Evolutionary conservation across 2,113 vertebrate genomes (phyloP), one percentile per base, ranked within the genome.

Genomic region (Ptyas mucosa): DNA sequence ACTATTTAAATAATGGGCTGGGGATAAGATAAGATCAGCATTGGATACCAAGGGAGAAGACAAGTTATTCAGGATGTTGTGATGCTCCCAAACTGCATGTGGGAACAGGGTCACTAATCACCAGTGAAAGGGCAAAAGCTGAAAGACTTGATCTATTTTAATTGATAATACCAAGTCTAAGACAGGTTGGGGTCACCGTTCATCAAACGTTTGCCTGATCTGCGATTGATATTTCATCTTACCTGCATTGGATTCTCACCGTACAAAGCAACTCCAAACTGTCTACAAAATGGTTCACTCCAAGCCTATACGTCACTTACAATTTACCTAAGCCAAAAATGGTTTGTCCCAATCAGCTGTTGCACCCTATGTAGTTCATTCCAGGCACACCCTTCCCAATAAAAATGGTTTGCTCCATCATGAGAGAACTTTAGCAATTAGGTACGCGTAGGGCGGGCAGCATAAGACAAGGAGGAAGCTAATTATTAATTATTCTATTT

Each of bases 351-450:
- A 46, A 55, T 75, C 93, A 91, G 64, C 87, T 91, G 87, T 51
- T 85, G 46, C 81, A 24, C 29, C 43, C 39, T 52, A 23, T 61
- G 24, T 87, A 57, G 92, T 93, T 87, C 89, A 64, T 90, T 64
- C 89, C 89, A 87, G 92, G 81, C 89, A 87, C 89, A 87, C 88
- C 92, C 88, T 21, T 39, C 12, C 46, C 8, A 43, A 64, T 64
- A 49, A 87, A 49, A 55, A 90, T 93, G 92, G 92, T 93, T 90
- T 87, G 81, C 55, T 61, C 92, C 81, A 53, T 90, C 88, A 39
- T 86, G 43, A 53, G 75, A 43, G 89, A 93, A 93, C 81, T 93
- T 93, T 90, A 92, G 61, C 91, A 87, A 57, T 91, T 91, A 89
- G 61, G 10, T 57, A 89, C 4, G 26, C 23, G 54, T 21, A 92